Evolutionary conservation across 1,140 invertebrate species (phyloP).

Genomic region (Drosophila micromelanica): DNA sequence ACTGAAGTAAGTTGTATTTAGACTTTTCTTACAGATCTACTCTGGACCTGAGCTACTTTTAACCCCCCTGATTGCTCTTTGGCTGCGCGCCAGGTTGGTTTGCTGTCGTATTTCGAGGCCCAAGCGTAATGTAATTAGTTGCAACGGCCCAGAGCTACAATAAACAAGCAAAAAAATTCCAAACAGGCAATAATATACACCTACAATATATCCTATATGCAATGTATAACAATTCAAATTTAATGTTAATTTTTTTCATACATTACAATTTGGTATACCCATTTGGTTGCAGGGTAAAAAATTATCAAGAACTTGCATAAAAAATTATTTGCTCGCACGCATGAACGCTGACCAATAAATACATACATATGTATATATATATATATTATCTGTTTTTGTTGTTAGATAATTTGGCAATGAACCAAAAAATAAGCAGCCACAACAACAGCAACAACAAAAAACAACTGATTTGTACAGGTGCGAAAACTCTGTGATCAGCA

Average conservation of each 20-base stretch:
- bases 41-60: constrained; percentile 31
- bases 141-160: constrained; percentile 36
- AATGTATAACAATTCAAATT: neutral
- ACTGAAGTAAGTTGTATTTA: neutral
- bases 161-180: constrained; percentile 40
- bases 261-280: neutral
- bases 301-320: constrained; percentile 55
- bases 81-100: constrained; percentile 37
- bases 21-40: neutral
- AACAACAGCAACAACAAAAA: constrained; percentile 45
- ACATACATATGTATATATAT: neutral
- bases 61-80: constrained; percentile 23
- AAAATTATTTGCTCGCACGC: constrained; percentile 61
- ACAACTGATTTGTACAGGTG: constrained; percentile 75
- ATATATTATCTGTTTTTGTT: constrained; percentile 19
- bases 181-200: neutral
- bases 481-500: constrained; percentile 73
- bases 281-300: constrained; percentile 24
- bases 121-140: constrained; percentile 57
- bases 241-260: too few species aligned
- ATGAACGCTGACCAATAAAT: constrained; percentile 47
- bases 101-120: constrained; percentile 34
- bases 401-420: constrained; percentile 69
- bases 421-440: constrained; percentile 61
- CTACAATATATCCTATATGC: constrained; percentile 3